A percentile compares a stretch with the other conserved stretches of the same genome.
These are phyloP conservation scores for Ictalurus punctatus DNA, from an alignment of 2,113 vertebrate species.

Conservation along the genomic window DNA sequence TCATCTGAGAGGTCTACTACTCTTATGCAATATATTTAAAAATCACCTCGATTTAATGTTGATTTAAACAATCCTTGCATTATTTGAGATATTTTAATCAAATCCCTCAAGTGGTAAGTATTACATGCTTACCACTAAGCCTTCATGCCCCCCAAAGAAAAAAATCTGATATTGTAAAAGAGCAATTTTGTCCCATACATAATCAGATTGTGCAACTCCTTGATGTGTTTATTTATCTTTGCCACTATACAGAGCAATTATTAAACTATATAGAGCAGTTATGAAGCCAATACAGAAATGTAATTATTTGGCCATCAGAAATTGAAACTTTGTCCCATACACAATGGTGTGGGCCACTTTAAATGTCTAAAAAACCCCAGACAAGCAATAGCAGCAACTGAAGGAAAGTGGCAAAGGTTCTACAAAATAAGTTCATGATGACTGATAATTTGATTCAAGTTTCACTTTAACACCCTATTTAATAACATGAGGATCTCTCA, in stretches of 20 bases:
- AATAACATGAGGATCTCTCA: neutral
- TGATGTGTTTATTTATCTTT: neutral
- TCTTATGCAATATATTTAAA: neutral
- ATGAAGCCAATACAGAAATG: neutral
- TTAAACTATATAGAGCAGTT: neutral
- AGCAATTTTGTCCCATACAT: neutral
- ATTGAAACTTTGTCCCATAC: neutral
- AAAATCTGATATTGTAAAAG: neutral
- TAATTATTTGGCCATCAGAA: neutral
- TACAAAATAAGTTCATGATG: neutral
- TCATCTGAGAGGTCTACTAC: neutral
- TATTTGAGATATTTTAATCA: neutral
- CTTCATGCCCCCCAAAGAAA: no score
- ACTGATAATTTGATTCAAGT: neutral
- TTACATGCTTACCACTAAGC: no score
- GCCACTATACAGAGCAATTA: neutral
- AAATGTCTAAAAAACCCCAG: neutral
- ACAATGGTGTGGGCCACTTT: neutral
- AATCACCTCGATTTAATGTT: neutral
- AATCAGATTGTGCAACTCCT: neutral
- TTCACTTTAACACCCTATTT: neutral
- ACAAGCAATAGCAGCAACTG: neutral
- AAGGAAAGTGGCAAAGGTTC: neutral
- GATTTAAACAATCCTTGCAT: neutral
- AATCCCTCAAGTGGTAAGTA: no score